phyloP scores from a whole-genome alignment of 2,888 invertebrate species.

The Clivina fossor region DNA sequence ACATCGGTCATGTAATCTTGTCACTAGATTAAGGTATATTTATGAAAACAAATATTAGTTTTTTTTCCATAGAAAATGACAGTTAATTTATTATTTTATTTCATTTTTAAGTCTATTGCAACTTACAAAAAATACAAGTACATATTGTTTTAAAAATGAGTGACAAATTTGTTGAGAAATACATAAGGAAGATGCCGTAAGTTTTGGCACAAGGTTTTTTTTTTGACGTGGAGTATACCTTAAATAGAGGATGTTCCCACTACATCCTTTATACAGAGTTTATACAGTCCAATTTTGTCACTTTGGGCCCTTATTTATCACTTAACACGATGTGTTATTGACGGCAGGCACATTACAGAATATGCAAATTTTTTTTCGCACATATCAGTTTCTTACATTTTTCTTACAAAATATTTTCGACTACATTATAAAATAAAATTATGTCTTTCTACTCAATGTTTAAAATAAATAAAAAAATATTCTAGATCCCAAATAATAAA shows the following conservation, averaged over 20 bases:
- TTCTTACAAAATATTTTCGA: neutral
- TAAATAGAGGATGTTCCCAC: constrained; percentile 32
- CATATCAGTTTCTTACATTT: neutral
- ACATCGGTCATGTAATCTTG: constrained; percentile 1
- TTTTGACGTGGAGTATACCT: constrained; percentile 26
- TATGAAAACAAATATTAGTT: no score
- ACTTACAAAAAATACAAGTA: constrained; percentile 14
- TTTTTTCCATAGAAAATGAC: no score
- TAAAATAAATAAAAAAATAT: neutral
- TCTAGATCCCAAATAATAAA: no score
- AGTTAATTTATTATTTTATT: constrained; percentile 16
- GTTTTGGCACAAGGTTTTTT: neutral
- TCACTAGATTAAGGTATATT: neutral
- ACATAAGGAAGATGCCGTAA: neutral
- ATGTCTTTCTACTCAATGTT: neutral
- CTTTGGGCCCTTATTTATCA: constrained; percentile 33
- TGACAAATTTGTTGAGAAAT: neutral
- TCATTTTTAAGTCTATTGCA: constrained; percentile 8
- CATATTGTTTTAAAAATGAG: constrained; percentile 2
- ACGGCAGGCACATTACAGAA: constrained; percentile 14
- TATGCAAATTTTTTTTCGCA: constrained; percentile 22
- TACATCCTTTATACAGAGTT: constrained; percentile 36
- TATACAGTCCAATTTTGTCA: constrained; percentile 33
- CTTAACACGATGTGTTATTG: constrained; percentile 28
- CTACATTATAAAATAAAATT: neutral